phyloP scores from a whole-genome alignment of 2,113 vertebrate species.

The Chaetodon auriga region DNA sequence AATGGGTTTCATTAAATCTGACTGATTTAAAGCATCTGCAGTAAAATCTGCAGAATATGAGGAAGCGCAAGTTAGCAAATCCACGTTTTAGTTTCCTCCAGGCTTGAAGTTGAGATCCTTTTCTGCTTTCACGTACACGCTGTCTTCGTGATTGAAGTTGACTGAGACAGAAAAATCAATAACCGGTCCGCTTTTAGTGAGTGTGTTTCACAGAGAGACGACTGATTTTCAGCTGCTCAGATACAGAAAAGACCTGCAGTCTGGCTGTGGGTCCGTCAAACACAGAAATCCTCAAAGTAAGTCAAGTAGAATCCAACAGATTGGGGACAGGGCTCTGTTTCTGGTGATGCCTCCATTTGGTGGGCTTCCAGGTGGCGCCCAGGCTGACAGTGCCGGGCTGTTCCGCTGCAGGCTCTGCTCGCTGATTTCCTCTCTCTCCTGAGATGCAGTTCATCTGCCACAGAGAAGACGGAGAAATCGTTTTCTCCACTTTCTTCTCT shows the following conservation, averaged over 20 bases:
- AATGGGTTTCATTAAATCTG: constrained; percentile 47
- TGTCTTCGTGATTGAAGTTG: constrained; percentile 26
- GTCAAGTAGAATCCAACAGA: constrained; percentile 39
- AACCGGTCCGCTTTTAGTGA: constrained; percentile 36
- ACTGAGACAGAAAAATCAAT: constrained; percentile 51
- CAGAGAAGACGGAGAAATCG: constrained; percentile 45
- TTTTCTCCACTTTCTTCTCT: constrained; percentile 47
- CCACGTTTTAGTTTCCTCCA: constrained; percentile 17
- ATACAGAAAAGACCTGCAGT: constrained; percentile 6
- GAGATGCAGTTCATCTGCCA: constrained; percentile 41
- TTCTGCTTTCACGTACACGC: not conserved
- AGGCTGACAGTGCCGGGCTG: constrained; percentile 30
- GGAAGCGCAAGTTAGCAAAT: constrained; percentile 29
- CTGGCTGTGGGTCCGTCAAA: constrained; percentile 4
- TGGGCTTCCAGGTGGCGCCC: constrained; percentile 48
- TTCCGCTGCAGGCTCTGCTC: constrained; percentile 48
- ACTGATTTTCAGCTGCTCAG: constrained; percentile 14
- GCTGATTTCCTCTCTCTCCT: constrained; percentile 56
- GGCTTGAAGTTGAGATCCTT: not conserved
- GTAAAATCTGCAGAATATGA: constrained; percentile 29
- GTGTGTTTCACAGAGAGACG: constrained; percentile 29
- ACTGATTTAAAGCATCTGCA: constrained; percentile 33
- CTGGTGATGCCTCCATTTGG: constrained; percentile 43
- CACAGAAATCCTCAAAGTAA: constrained; percentile 41
- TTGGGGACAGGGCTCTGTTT: constrained; percentile 44